A percentile compares a stretch with the other conserved stretches of the same genome.
Conservation (phyloP, 2,888 invertebrate genomes). For the Caenorhabditis drosophilae region DNA sequence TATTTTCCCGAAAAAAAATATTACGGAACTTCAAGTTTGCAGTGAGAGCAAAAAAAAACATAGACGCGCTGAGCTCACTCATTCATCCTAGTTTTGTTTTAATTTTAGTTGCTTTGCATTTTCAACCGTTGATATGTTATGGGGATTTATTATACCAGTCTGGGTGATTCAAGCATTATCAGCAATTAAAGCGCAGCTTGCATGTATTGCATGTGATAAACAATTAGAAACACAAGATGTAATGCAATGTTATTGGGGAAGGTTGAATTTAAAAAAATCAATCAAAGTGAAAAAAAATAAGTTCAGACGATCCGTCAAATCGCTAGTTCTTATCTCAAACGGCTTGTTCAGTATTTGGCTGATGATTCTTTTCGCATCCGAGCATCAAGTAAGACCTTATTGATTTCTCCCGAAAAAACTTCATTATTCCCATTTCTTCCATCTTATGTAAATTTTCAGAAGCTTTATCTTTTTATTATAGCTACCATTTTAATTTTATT, state of each 20-base stretch:
- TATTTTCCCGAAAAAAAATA: conserved; percentile 42
- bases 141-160: conserved; percentile 53
- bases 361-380: conserved; percentile 36
- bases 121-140: conserved; percentile 45
- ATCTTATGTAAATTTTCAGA: too few species aligned
- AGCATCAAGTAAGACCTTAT: too few species aligned
- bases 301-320: conserved; percentile 45
- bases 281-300: too few species aligned
- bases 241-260: conserved; percentile 49
- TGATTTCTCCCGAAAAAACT: too few species aligned
- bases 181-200: conserved; percentile 44
- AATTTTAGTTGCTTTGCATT: conserved; percentile 46
- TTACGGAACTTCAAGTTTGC: conserved; percentile 38
- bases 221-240: conserved; percentile 42
- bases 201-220: conserved; percentile 49
- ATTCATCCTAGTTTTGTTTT: neutral
- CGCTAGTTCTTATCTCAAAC: conserved; percentile 26
- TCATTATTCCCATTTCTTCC: too few species aligned
- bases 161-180: conserved; percentile 42
- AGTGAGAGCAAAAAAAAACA: conserved; percentile 30
- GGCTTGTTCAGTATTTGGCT: conserved; percentile 41
- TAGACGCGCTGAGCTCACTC: too few species aligned
- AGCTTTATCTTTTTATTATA: conserved; percentile 39
- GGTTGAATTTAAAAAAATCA: too few species aligned
- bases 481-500: conserved; percentile 20